These are phyloP conservation scores for Hystrix brachyura DNA, from an alignment of 2,113 vertebrate genomes.

Conservation along the genomic window DNA sequence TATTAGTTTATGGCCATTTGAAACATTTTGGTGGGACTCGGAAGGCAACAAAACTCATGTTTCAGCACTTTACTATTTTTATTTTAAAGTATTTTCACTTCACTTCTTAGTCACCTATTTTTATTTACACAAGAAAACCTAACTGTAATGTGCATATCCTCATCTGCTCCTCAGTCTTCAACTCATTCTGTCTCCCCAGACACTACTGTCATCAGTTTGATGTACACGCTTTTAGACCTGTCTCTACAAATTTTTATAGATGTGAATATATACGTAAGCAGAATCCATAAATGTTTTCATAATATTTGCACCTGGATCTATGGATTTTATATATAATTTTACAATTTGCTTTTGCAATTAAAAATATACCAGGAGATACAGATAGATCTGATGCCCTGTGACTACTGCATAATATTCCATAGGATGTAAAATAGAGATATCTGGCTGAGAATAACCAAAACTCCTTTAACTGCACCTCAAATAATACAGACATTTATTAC, in stretches of 20 bases:
- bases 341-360: not conserved
- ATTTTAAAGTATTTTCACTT: slow-evolving; percentile 50
- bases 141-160: not conserved
- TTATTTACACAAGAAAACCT: not conserved
- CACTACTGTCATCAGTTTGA: not conserved
- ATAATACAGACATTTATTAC: not conserved
- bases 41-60: not conserved
- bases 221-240: not conserved
- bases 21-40: not conserved
- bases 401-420: not conserved
- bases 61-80: not conserved
- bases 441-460: not conserved
- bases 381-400: not conserved
- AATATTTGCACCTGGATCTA: not conserved
- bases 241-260: not conserved
- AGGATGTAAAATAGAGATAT: not conserved
- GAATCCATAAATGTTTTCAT: not conserved
- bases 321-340: not conserved
- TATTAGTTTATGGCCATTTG: not conserved
- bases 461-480: not conserved
- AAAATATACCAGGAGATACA: not conserved
- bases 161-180: not conserved
- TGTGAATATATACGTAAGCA: not conserved
- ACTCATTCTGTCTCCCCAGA: not conserved
- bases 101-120: not conserved